phyloP scores from a whole-genome alignment of 1,140 invertebrate genomes.

The Lerema accius region DNA sequence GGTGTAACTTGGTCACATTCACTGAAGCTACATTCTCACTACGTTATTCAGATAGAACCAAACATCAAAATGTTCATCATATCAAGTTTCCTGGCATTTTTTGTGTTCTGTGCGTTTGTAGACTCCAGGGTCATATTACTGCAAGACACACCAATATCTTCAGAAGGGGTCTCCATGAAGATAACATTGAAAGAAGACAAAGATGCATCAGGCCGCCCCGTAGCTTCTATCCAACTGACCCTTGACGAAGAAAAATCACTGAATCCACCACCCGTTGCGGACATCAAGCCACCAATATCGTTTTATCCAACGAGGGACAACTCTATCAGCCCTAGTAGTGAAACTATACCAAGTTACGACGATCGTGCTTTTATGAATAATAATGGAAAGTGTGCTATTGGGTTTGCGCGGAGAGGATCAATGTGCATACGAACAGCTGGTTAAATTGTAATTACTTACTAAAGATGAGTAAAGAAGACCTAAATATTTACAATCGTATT shows the following conservation, averaged over 20 bases:
- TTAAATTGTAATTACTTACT: too few species aligned
- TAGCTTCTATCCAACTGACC: background rate
- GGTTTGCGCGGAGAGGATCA: background rate
- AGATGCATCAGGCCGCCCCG: slow-evolving; percentile 1
- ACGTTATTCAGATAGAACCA: background rate
- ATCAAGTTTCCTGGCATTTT: background rate
- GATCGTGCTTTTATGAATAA: slow-evolving; percentile 3
- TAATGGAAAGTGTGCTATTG: background rate
- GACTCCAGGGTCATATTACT: slow-evolving; percentile 6
- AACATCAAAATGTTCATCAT: slow-evolving; percentile 9
- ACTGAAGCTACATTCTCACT: background rate
- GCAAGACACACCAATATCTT: slow-evolving; percentile 3
- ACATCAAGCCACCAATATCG: background rate
- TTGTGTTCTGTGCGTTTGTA: background rate
- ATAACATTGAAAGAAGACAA: slow-evolving; percentile 10
- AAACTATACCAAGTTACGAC: background rate
- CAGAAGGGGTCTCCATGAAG: slow-evolving; percentile 4
- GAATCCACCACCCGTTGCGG: background rate
- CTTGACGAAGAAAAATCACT: background rate
- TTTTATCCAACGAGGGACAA: background rate
- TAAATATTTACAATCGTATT: too few species aligned
- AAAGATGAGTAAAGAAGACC: too few species aligned
- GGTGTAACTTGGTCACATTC: background rate
- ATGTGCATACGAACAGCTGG: background rate
- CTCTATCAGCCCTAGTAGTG: background rate